Evolutionary conservation across 2,113 vertebrate genomes (phyloP).

Genomic region (Callorhinus ursinus): DNA sequence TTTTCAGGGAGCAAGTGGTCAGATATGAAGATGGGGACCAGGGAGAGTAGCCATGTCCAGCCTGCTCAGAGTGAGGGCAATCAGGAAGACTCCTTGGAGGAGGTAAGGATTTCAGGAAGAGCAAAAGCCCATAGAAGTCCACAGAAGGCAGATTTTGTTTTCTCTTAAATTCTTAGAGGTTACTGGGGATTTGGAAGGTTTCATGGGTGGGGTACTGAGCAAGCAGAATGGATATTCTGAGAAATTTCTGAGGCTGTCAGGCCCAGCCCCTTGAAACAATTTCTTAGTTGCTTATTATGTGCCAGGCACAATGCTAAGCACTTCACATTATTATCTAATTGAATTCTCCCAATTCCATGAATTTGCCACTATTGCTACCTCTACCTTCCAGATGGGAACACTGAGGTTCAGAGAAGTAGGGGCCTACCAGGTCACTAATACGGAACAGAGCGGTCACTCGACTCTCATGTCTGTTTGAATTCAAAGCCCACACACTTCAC

Average conservation of each 20-base stretch:
- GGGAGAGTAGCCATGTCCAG: background rate
- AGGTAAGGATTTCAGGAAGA: background rate
- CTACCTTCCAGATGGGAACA: conserved; percentile 10
- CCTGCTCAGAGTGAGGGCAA: background rate
- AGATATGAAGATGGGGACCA: background rate
- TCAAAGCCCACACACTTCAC: background rate
- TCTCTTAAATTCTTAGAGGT: background rate
- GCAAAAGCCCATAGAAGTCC: background rate
- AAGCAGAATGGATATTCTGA: background rate
- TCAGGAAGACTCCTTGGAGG: conserved; percentile 15
- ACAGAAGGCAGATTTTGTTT: background rate
- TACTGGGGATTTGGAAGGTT: background rate
- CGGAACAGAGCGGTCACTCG: background rate
- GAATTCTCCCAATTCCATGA: background rate
- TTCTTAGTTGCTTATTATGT: background rate
- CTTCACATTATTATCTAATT: background rate
- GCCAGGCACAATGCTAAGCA: background rate
- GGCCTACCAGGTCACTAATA: background rate
- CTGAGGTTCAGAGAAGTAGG: background rate
- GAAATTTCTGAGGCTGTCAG: background rate
- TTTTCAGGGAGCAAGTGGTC: background rate
- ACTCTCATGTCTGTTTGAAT: background rate
- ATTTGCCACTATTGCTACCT: background rate
- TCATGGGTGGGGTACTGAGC: background rate
- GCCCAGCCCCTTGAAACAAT: background rate